These are phyloP conservation scores for Strix uralensis DNA, from an alignment of 2,113 vertebrate species.

Conservation along the genomic window DNA sequence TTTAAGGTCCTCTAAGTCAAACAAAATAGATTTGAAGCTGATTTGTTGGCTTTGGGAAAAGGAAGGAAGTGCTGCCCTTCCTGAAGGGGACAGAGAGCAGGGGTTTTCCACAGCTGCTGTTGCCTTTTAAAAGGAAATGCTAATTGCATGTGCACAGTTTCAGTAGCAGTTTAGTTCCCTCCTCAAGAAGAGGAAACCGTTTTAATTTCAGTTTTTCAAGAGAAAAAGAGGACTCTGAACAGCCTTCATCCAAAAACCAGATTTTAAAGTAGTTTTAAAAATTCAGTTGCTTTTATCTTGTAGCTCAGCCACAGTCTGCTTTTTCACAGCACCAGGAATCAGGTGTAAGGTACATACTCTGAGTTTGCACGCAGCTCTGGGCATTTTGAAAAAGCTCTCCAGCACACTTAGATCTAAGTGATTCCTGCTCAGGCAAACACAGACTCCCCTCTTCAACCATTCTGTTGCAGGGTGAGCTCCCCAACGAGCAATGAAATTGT, in stretches of 20 bases:
- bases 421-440: neutral
- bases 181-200: neutral
- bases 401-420: rapidly evolving
- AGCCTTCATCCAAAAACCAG: neutral
- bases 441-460: neutral
- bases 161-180: neutral
- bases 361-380: neutral
- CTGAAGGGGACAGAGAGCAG: neutral
- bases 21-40: neutral
- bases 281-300: neutral
- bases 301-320: neutral
- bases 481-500: rapidly evolving
- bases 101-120: neutral
- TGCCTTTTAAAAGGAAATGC: neutral
- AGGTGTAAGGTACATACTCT: rapidly evolving
- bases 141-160: neutral
- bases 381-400: neutral
- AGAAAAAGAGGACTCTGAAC: neutral
- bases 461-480: neutral
- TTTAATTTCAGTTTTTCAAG: neutral
- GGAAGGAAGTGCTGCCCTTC: neutral
- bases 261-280: neutral
- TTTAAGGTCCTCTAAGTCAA: neutral
- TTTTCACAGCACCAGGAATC: neutral
- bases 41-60: neutral